phyloP scores from a whole-genome alignment of 2,888 invertebrate species.

The Lasius platythorax region DNA sequence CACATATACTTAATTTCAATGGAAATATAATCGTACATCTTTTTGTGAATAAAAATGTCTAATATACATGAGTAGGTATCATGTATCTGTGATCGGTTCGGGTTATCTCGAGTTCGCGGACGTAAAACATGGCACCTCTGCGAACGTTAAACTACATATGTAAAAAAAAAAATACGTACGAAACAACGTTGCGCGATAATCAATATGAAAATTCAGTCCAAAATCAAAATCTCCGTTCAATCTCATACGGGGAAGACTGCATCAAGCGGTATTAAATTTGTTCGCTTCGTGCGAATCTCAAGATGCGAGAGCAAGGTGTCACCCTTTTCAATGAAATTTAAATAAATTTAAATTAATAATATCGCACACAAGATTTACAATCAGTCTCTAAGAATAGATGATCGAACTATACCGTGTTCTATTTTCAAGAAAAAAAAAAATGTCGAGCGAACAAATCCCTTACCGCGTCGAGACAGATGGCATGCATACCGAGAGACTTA shows the following conservation, averaged over 20 bases:
- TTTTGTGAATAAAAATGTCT: neutral
- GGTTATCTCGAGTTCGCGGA: neutral
- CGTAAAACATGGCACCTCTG: conserved; percentile 29
- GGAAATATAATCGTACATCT: conserved; percentile 9
- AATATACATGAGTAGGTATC: neutral
- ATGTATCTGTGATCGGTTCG: neutral
- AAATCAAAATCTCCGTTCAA: conserved; percentile 18
- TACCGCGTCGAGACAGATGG: conserved; percentile 28
- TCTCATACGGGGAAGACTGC: conserved; percentile 38
- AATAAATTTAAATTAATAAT: conserved; percentile 24
- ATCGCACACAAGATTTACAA: neutral
- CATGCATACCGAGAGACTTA: conserved; percentile 10
- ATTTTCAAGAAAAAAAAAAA: conserved; percentile 3
- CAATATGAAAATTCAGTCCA: neutral
- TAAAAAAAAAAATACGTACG: conserved; percentile 30
- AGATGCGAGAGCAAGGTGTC: neutral
- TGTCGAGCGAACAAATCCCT: conserved; percentile 9
- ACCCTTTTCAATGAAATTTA: neutral
- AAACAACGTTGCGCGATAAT: conserved; percentile 18
- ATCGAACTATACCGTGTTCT: neutral
- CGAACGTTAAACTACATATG: conserved; percentile 8
- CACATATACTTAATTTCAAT: neutral
- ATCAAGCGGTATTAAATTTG: conserved; percentile 24
- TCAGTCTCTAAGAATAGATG: neutral
- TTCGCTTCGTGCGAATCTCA: neutral